These are phyloP conservation scores for Pagrus major DNA, from an alignment of 2,113 vertebrate genomes.

Conservation along the genomic window DNA sequence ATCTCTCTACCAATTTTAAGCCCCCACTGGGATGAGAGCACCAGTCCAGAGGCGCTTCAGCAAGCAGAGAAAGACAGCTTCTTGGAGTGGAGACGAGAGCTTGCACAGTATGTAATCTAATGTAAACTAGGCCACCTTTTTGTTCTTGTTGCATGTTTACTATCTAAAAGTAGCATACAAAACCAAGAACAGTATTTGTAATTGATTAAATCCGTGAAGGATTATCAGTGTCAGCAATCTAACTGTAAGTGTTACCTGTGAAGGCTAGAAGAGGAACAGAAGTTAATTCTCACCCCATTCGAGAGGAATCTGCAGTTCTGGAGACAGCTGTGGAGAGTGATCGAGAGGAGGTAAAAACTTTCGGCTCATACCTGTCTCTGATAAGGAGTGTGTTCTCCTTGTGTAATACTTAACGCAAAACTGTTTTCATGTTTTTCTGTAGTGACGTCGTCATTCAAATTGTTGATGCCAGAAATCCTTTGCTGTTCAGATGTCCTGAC, in stretches of 20 bases:
- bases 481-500: constrained; percentile 95
- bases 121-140: neutral
- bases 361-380: neutral
- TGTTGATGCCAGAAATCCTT: constrained; percentile 95
- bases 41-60: constrained; percentile 90
- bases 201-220: neutral
- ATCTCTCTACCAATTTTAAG: constrained; percentile 71
- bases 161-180: neutral
- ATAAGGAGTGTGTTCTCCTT: neutral
- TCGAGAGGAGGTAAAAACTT: constrained; percentile 92
- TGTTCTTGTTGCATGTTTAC: neutral
- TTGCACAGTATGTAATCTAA: constrained; percentile 85
- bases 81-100: constrained; percentile 92
- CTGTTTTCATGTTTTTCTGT: constrained; percentile 51
- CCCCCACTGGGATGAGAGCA: constrained; percentile 91
- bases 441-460: constrained; percentile 98
- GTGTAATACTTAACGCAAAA: neutral
- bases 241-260: neutral
- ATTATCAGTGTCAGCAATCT: neutral
- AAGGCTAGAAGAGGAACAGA: constrained; percentile 96
- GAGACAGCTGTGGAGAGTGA: constrained; percentile 98
- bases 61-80: constrained; percentile 93
- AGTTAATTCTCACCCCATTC: constrained; percentile 95
- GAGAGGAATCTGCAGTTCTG: constrained; percentile 98
- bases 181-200: neutral